These are phyloP conservation scores for Meloidogyne chitwoodi DNA, from an alignment of 1,140 invertebrate genomes.

Conservation along the genomic window DNA sequence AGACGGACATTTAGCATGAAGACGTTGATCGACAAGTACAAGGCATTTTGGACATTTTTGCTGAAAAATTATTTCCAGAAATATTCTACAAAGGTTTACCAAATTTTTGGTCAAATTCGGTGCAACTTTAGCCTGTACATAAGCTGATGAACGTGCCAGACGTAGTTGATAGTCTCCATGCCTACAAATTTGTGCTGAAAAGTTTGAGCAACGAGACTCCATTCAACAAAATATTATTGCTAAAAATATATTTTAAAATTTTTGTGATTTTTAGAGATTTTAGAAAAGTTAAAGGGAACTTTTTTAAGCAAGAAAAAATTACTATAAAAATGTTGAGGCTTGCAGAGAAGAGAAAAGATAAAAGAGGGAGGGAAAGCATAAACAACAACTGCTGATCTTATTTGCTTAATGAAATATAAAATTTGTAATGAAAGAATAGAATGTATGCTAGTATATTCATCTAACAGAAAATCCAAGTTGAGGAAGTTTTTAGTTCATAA, in stretches of 20 bases:
- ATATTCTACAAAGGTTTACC: slow-evolving; percentile 2
- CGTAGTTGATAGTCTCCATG: slow-evolving; percentile 41
- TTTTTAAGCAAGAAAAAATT: background rate
- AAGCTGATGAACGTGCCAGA: slow-evolving; percentile 21
- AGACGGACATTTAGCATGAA: slow-evolving; percentile 26
- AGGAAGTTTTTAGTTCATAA: no score
- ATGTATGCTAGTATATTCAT: no score
- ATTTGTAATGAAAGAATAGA: background rate
- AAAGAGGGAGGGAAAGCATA: background rate
- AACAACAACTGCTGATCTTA: background rate
- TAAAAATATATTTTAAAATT: background rate
- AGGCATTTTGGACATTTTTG: slow-evolving; percentile 36
- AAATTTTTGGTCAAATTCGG: slow-evolving; percentile 19
- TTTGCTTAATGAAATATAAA: background rate
- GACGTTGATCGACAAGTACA: slow-evolving; percentile 27
- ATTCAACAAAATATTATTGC: slow-evolving; percentile 11
- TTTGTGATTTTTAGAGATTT: background rate
- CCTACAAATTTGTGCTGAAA: slow-evolving; percentile 36
- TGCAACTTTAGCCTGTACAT: slow-evolving; percentile 22
- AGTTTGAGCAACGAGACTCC: slow-evolving; percentile 43
- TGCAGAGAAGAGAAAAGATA: background rate
- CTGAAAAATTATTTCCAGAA: slow-evolving; percentile 12
- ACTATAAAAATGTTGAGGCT: background rate
- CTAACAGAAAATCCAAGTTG: no score
- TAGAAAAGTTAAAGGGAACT: background rate